A percentile compares a stretch with the other conserved stretches of the same genome.
Evolutionary conservation across 2,797 vertebrate species (phyloP).

Genomic region (Schizopygopsis malacanthus): DNA sequence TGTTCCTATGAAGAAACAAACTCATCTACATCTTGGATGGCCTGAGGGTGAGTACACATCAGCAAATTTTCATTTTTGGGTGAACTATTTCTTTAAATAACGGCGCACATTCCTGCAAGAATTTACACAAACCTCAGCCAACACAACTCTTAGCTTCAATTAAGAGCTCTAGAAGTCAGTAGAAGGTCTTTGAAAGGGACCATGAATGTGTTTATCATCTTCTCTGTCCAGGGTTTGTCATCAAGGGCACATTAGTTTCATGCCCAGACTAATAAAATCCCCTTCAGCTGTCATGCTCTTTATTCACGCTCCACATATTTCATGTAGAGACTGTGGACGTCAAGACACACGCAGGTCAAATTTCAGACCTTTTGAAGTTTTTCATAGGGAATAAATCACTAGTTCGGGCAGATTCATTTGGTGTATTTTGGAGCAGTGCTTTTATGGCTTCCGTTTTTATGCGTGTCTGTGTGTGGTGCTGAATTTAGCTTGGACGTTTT

Average conservation of each 20-base stretch:
- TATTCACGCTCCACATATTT: conserved; percentile 24
- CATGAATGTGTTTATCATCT: conserved; percentile 14
- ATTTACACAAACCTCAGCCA: not conserved
- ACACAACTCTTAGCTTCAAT: not conserved
- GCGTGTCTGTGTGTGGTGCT: not conserved
- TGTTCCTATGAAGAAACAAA: not conserved
- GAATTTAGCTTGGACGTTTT: not conserved
- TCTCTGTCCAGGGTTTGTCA: conserved; percentile 21
- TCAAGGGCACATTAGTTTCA: conserved; percentile 21
- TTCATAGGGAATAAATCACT: conserved; percentile 22
- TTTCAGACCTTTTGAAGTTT: conserved; percentile 41
- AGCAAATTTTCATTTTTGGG: not conserved
- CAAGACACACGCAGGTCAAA: not conserved
- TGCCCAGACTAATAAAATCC: conserved; percentile 12
- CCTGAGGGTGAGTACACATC: not conserved
- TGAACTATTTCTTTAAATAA: not conserved
- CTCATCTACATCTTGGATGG: not conserved
- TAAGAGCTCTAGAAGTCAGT: not conserved
- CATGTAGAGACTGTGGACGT: conserved; percentile 2
- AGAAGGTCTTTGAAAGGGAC: not conserved
- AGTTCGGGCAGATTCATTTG: conserved; percentile 20
- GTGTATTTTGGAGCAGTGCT: conserved; percentile 33
- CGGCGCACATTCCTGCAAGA: not conserved
- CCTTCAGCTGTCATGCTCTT: conserved; percentile 16
- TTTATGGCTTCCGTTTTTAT: conserved; percentile 19